phyloP scores from a whole-genome alignment of 2,113 vertebrate species.

The Brienomyrus brachyistius region DNA sequence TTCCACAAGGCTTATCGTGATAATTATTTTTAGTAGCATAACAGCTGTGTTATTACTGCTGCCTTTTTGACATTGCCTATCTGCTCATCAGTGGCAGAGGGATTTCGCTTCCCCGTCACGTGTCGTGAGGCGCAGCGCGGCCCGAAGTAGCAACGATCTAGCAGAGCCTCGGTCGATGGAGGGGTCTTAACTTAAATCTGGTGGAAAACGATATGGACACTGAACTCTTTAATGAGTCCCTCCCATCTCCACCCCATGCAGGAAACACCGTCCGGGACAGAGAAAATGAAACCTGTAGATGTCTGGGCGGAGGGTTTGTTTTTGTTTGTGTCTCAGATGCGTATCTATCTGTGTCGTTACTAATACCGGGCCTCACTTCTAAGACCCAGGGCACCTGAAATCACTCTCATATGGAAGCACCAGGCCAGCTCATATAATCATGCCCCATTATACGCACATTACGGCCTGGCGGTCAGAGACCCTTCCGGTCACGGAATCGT shows the following conservation, averaged over 20 bases:
- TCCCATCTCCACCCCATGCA: background rate
- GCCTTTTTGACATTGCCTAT: background rate
- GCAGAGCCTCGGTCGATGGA: background rate
- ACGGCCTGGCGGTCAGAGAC: background rate
- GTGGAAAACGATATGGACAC: conserved; percentile 24
- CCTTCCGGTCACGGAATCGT: background rate
- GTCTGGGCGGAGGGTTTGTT: background rate
- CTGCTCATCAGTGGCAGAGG: background rate
- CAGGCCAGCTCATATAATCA: conserved; percentile 9
- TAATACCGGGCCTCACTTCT: background rate
- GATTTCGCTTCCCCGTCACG: background rate
- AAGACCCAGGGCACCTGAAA: background rate
- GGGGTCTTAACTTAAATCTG: background rate
- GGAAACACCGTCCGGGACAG: background rate
- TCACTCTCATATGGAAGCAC: conserved; percentile 14
- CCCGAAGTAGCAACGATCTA: background rate
- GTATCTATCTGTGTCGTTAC: conserved; percentile 3
- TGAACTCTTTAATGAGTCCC: background rate
- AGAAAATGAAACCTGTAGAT: background rate
- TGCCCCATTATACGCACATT: conserved; percentile 17
- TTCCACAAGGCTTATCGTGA: background rate
- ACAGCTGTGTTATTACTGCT: background rate
- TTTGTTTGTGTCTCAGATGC: background rate
- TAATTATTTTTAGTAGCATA: background rate
- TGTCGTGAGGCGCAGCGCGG: background rate